Conservation (phyloP, 2,888 invertebrate genomes). For the Neoascia interrupta region DNA sequence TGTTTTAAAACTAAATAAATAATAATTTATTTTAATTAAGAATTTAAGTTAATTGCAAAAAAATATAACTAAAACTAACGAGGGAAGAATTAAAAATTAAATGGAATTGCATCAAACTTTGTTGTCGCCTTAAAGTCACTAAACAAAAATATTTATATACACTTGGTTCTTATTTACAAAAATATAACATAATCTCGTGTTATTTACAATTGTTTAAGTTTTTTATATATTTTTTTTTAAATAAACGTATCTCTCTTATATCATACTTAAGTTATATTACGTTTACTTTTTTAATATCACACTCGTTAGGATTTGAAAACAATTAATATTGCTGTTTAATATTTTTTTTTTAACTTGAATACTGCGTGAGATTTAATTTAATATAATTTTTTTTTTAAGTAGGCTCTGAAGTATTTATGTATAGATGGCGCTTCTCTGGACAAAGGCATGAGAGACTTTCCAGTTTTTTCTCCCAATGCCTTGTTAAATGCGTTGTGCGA, state of each 20-base stretch:
- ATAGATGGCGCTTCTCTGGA: slow-evolving; percentile 59
- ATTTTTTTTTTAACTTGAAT: slow-evolving; percentile 59
- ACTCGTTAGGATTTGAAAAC: slow-evolving; percentile 77
- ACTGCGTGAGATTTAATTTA: slow-evolving; percentile 66
- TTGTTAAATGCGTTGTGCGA: slow-evolving; percentile 72
- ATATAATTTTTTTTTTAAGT: slow-evolving; percentile 46
- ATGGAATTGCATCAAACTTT: slow-evolving; percentile 50
- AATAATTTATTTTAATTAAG: slow-evolving; percentile 52
- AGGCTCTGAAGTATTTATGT: slow-evolving; percentile 48
- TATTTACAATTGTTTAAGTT: slow-evolving; percentile 66
- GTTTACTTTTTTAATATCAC: slow-evolving; percentile 78
- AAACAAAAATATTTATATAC: slow-evolving; percentile 40
- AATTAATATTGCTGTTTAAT: slow-evolving; percentile 64
- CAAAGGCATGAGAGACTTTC: slow-evolving; percentile 14
- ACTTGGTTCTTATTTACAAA: slow-evolving; percentile 50
- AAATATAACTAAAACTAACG: slow-evolving; percentile 11
- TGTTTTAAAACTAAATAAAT: slow-evolving; percentile 55
- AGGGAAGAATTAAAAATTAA: slow-evolving; percentile 18
- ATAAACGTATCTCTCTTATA: slow-evolving; percentile 43
- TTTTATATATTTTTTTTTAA: slow-evolving; percentile 66
- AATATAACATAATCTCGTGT: slow-evolving; percentile 27
- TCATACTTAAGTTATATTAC: slow-evolving; percentile 63
- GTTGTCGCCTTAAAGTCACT: slow-evolving; percentile 17
- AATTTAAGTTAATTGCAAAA: slow-evolving; percentile 55
- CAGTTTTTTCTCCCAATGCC: slow-evolving; percentile 10